A percentile compares a stretch with the other conserved stretches of the same genome.
These are phyloP conservation scores for Creontiades dilutus DNA, from an alignment of 2,888 invertebrate species.

Conservation along the genomic window DNA sequence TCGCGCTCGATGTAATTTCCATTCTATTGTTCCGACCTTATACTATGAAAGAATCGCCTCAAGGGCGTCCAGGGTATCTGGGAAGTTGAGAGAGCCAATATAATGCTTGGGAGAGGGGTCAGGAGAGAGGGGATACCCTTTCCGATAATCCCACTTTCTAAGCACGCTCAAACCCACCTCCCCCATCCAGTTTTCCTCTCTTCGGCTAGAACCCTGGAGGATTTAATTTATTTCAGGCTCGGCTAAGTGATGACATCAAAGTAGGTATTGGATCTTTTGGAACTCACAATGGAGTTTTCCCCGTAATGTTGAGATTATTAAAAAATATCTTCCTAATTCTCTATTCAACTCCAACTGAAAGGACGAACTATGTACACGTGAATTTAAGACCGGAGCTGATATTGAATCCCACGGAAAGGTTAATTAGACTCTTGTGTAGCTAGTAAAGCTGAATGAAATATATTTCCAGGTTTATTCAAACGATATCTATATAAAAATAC, in stretches of 20 bases:
- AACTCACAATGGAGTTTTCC: constrained; percentile 22
- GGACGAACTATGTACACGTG: too few relatives aligned
- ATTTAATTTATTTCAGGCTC: constrained; percentile 1
- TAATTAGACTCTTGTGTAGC: too few relatives aligned
- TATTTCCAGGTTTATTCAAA: too few relatives aligned
- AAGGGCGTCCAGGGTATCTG: neutral
- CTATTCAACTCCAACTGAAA: too few relatives aligned
- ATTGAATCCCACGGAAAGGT: too few relatives aligned
- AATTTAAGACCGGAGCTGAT: too few relatives aligned
- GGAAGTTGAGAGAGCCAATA: constrained; percentile 9
- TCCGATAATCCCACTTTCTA: constrained; percentile 21
- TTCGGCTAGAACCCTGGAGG: neutral
- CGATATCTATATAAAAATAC: too few relatives aligned
- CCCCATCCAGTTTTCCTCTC: neutral
- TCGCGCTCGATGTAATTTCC: neutral
- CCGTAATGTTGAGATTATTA: neutral
- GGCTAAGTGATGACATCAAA: constrained; percentile 31
- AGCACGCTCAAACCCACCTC: constrained; percentile 10
- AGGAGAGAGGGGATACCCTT: neutral
- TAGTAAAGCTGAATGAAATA: too few relatives aligned
- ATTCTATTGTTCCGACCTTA: neutral
- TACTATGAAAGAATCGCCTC: neutral
- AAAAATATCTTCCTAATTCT: neutral
- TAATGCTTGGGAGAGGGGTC: neutral
- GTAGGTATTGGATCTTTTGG: neutral